Evolutionary conservation across 1,140 invertebrate genomes (phyloP), one percentile per base, ranked within the genome.

Genomic region (Hydropsyche tenuis): DNA sequence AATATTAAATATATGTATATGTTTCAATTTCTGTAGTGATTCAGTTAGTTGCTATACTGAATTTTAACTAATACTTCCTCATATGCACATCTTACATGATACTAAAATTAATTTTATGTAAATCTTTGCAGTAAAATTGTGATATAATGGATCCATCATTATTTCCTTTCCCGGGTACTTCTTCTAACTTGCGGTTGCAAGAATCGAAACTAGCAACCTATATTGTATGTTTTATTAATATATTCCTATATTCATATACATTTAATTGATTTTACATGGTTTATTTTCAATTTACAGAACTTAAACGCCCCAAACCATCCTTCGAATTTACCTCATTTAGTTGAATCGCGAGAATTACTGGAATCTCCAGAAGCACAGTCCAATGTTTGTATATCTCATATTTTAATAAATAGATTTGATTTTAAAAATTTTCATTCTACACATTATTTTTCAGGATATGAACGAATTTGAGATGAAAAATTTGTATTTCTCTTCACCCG

Each of bases 181-280:
- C 88, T 64, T 89, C 90, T 82, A 88, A 88, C 78, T 86, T 90
- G 78, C 90, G 89, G 43, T 18, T 70, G 12, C 85, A 90, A 81
- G 90, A 91, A 81, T 91, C 90, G 64, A 92, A 91, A 81, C 83
- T 92, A 78, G 89, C 89, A 73, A 90, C 89, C 76, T 91, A 92
- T 80, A 90, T 91, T 88, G 88, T 89, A 84, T 53, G n/a, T 68
- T 46, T 75, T 48, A 53, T 30, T 37, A 9, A 27, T 4, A 18
- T 68, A 69, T 68, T 73, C 48, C 51, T 30, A 63, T 69, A 69
- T 18, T 12, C 18, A 18, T 70, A 25, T 70, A 18, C 27, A 42
- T 22, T 48, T 9, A 6, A 69, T 46, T 3, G 48, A 3, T 4
- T 66, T 25, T 42, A 12, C 2, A 66, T 22, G 14, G 14, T 51